Evolutionary conservation across 2,797 vertebrate species (phyloP), one percentile per base, ranked within the genome.

Genomic region (Hippocampus kuda): DNA sequence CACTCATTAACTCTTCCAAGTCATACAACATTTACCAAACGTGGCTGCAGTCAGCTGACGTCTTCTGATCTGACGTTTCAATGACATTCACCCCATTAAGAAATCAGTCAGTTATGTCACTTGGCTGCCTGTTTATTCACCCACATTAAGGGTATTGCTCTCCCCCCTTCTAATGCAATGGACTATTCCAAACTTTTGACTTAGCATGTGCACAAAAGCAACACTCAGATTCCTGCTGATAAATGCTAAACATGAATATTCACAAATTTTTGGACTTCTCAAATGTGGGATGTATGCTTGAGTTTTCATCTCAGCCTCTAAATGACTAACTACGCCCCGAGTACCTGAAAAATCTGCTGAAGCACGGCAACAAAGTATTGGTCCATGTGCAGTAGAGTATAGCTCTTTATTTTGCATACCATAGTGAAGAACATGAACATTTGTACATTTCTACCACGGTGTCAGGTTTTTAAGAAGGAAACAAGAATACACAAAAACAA

Each of bases 401-500:
- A 85, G 24, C 81, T 86, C 80, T 91, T 91, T 91, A 91, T 92
- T 91, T 87, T 77, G 86, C 83, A 88, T 16, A 16, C 46, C 46
- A 48, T 56, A 78, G 68, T 72, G 69, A 78, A 81, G 65, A 66
- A 89, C 83, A 89, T 76, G 53, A 18, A 79, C 67, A 81, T 74
- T 51, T 49, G 61, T 69, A 41, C 53, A 79, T 72, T 83, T 66
- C 66, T 72, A 77, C 20, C 48, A 70, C 67, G 8, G 71, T n/a
- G 30, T 74, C 69, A 76, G 0, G 54, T 51, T 71, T 77, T 62
- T 61, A 80, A 70, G 71, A 78, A 71, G 72, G 74, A 68, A 60
- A 85, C 83, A 78, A 75, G 53, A 72, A 13, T 44, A 69, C 79
- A 90, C 86, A 89, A 89, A 91, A 87, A 89, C 89, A 89, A 90